Base-by-base conservation (phyloP, 2,797 vertebrate species). In the Diplodus sargus region DNA sequence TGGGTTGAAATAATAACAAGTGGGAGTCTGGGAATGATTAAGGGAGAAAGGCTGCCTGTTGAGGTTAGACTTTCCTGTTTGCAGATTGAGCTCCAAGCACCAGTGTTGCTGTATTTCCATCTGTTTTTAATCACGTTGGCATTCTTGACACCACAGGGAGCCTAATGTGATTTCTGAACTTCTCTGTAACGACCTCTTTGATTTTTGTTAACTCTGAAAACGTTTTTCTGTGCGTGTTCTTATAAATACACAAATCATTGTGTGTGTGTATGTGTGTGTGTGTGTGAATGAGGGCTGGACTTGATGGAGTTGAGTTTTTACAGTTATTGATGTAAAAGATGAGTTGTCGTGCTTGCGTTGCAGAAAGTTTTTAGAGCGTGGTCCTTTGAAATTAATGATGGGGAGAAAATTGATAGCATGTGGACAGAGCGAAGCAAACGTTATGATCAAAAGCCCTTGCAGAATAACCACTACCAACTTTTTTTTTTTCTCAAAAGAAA, bases 11-110 rank as follows among this genome's bases (percentile, higher is more conserved):
- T 96, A 96, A 94, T 95, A 96, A 94, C 94, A 96, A 95, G 94
- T 94, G 90, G 91, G 91, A 94, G 92, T 95, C 96, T 97, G 96
- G 95, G 94, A 97, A 93, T 97, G 95, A 96, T 97, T 97, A 96
- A 91, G 91, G 87, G 87, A 93, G 93, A 92, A 93, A 93, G 94
- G 90, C 92, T 93, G 95, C 93, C 93, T 94, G 93, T 95, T 93
- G 94, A 96, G 93, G 94, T 95, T 96, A 92, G 88, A 94, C 93
- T 96, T 97, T 97, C 95, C 96, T 97, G 96, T 97, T 96, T 96
- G 96, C 95, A 96, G 95, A 95, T 95, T 95, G 95, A 95, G 95
- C 94, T 96, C 93, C 92, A 92, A 93, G 95, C 94, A 92, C 92
- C 93, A 93, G 89, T 93, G 92, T 94, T 94, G 93, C 94, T 95